These are phyloP conservation scores for Sebastes alutus DNA, from an alignment of 2,797 vertebrate genomes.

Conservation along the genomic window DNA sequence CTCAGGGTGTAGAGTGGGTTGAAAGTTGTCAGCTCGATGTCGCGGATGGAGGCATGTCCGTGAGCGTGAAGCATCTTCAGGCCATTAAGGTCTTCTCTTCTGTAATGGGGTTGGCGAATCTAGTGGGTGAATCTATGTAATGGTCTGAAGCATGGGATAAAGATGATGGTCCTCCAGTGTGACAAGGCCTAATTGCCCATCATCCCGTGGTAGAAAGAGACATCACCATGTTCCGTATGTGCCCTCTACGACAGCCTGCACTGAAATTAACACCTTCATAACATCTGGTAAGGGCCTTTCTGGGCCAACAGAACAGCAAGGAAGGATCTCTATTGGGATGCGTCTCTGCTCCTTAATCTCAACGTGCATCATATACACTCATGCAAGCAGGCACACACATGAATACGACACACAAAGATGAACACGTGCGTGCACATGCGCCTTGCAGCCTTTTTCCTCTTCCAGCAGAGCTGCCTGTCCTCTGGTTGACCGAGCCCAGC, in stretches of 20 bases:
- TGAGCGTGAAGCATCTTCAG: conserved; percentile 65
- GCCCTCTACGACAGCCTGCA: conserved; percentile 73
- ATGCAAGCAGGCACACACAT: conserved; percentile 1
- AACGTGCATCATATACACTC: conserved; percentile 26
- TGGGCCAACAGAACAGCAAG: conserved; percentile 63
- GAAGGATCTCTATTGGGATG: conserved; percentile 62
- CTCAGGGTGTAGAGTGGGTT: conserved; percentile 17
- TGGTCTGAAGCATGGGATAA: conserved; percentile 72
- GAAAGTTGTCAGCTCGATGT: conserved; percentile 13
- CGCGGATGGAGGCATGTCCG: conserved; percentile 31
- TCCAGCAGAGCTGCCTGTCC: conserved; percentile 59
- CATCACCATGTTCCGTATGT: conserved; percentile 74
- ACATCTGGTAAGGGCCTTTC: conserved; percentile 80
- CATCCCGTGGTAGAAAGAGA: conserved; percentile 79
- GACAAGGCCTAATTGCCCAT: conserved; percentile 82
- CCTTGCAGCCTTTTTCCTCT: conserved; percentile 46
- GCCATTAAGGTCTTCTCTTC: conserved; percentile 69
- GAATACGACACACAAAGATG: conserved; percentile 20
- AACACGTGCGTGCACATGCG: not conserved
- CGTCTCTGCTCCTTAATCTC: conserved; percentile 53
- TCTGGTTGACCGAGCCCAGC: conserved; percentile 66
- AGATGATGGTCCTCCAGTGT: conserved; percentile 75
- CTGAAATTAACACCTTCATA: conserved; percentile 83
- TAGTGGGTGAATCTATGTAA: conserved; percentile 74
- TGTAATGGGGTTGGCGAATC: conserved; percentile 70